Evolutionary conservation across 1,140 invertebrate genomes (phyloP), one percentile per base, ranked within the genome.

Genomic region (Druon quercuslanigerum): DNA sequence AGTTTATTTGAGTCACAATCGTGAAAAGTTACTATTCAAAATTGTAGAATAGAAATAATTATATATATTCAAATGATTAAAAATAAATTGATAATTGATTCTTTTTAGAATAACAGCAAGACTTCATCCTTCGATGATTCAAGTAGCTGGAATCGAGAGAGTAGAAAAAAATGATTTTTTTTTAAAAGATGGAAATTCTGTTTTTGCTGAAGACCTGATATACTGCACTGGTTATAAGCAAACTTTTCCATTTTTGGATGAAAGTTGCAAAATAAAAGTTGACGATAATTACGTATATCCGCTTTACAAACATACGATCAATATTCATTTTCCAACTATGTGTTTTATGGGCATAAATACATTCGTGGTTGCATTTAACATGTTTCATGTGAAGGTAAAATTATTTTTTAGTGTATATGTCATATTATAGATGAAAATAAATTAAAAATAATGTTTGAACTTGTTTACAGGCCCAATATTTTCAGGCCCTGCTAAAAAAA

Each of bases 301-400:
- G 0, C 91, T 97, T 5, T 96, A 96, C 87, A 94, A 95, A 81
- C 95, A 97, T 79, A 87, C 96, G 3, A 92, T 97, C 8, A 95
- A 96, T 85, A 93, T 95, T 0, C 87, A 94, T 72, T 93, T 94
- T 84, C 95, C 95, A 0, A 93, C 92, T 9, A 94, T 97, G 93
- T 93, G 92, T 71, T 94, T 97, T 74, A 91, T 97, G 51, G 96
- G 96, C 16, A 89, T 97, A 16, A 0, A 92, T 46, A 9, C 9
- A 5, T 16, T 25, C 17, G 92, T 95, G 2, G 89, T 94, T 66
- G 94, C 95, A 0, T 96, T 96, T 86, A 93, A 94, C 20, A 89
- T 95, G 82, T 96, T 95, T 89, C 92, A 96, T 81, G 89, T 94
- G 60, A 95, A 96, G 92, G 93, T 95, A 88, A 80, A 1, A 46